Evolutionary conservation across 2,797 vertebrate species (phyloP).

Genomic region (Sternarchorhynchus goeldii): DNA sequence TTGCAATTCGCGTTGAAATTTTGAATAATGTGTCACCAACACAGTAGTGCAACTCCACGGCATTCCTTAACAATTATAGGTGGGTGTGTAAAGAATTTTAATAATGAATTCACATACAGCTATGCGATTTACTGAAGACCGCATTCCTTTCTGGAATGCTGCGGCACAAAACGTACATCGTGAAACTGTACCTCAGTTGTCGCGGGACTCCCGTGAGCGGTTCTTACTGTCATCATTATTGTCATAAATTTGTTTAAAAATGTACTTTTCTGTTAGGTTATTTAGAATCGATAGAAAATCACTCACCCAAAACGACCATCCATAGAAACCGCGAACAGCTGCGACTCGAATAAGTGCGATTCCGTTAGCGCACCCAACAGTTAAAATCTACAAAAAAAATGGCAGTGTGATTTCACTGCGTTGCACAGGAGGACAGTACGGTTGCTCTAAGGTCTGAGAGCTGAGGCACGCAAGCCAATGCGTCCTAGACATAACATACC

Average conservation of each 20-base stretch:
- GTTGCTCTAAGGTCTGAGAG: slow-evolving; percentile 22
- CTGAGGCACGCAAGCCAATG: slow-evolving; percentile 57
- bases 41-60: neutral
- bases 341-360: neutral
- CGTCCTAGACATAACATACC: slow-evolving; percentile 48
- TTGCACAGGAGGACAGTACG: neutral
- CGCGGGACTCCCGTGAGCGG: neutral
- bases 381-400: neutral
- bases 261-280: slow-evolving; percentile 57
- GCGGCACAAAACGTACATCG: neutral
- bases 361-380: neutral
- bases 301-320: slow-evolving; percentile 65
- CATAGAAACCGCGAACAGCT: slow-evolving; percentile 45
- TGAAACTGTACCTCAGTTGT: neutral
- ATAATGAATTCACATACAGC: neutral
- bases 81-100: neutral
- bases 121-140: neutral
- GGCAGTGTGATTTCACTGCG: neutral
- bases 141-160: neutral
- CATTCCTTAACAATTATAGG: neutral
- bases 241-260: neutral
- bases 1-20: neutral
- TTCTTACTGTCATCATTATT: neutral
- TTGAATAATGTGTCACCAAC: too few species aligned
- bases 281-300: slow-evolving; percentile 13